phyloP scores from a whole-genome alignment of 2,113 vertebrate species.

The Peromyscus polionotus region DNA sequence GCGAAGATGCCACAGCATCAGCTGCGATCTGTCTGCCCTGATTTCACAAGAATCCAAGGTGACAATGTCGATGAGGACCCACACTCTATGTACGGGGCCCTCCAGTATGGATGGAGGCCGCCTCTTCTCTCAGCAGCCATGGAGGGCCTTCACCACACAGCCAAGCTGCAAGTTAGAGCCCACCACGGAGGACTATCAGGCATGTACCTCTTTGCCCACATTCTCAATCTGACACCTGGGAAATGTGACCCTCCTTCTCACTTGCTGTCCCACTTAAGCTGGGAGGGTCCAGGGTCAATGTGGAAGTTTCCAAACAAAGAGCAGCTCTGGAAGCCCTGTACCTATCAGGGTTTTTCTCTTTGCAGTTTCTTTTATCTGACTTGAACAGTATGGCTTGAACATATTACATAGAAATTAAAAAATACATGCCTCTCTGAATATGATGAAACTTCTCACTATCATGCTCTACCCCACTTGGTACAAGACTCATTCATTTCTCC shows the following conservation, averaged over 20 bases:
- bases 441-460: background rate
- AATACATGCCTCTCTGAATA: background rate
- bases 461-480: too few species aligned
- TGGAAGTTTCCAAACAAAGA: background rate
- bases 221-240: background rate
- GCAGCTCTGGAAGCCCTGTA: too few species aligned
- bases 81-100: background rate
- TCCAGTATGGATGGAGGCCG: background rate
- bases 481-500: background rate
- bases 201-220: background rate
- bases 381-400: background rate
- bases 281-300: background rate
- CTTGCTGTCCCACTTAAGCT: background rate
- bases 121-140: background rate
- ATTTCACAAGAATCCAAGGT: background rate
- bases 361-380: background rate
- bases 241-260: background rate
- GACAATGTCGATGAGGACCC: background rate
- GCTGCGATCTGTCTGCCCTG: background rate
- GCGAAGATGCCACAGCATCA: fast-evolving
- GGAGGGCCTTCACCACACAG: background rate
- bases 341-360: background rate
- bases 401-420: background rate
- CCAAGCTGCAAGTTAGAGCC: background rate
- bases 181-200: background rate